A percentile compares a stretch with the other conserved stretches of the same genome.
Conservation (phyloP, 2,888 invertebrate genomes). For the Phalera bucephala region DNA sequence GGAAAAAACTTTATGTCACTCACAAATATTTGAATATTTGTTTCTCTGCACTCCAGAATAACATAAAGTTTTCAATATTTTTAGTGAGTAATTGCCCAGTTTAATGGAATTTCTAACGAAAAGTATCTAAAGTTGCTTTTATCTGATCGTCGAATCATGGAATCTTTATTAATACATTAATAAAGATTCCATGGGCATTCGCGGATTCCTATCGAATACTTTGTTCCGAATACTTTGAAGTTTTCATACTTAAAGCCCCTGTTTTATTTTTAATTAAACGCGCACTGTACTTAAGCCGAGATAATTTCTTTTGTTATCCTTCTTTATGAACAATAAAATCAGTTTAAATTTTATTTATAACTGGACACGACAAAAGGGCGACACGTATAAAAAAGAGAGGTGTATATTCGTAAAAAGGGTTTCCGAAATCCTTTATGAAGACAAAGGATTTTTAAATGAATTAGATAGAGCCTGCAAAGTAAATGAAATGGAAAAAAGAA, state of each 20-base stretch:
- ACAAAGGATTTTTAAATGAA: constrained; percentile 35
- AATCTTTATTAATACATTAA: constrained; percentile 8
- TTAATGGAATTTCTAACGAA: background rate
- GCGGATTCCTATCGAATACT: constrained; percentile 17
- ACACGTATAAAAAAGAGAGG: constrained; percentile 32
- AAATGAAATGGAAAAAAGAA: constrained; percentile 21
- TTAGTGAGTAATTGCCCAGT: too few species aligned
- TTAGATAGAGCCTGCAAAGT: constrained; percentile 18
- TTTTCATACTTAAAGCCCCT: constrained; percentile 5
- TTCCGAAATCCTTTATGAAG: constrained; percentile 27
- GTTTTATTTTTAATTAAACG: constrained; percentile 16
- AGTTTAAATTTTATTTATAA: constrained; percentile 31
- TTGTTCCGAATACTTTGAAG: constrained; percentile 12
- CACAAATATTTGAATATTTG: too few species aligned
- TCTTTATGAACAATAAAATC: constrained; percentile 19
- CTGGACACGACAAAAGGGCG: constrained; percentile 21
- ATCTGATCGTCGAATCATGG: constrained; percentile 3
- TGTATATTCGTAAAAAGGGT: constrained; percentile 34
- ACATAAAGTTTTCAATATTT: too few species aligned
- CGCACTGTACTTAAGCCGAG: constrained; percentile 3
- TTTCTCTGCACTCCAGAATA: too few species aligned
- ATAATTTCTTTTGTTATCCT: constrained; percentile 12
- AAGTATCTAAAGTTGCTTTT: background rate
- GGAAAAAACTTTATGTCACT: too few species aligned
- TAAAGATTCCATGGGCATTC: constrained; percentile 10